Percentiles rank a stretch among this genome's conserved stretches.
phyloP scores from a whole-genome alignment of 2,113 vertebrate genomes.

The Benitochromis conjunctus region DNA sequence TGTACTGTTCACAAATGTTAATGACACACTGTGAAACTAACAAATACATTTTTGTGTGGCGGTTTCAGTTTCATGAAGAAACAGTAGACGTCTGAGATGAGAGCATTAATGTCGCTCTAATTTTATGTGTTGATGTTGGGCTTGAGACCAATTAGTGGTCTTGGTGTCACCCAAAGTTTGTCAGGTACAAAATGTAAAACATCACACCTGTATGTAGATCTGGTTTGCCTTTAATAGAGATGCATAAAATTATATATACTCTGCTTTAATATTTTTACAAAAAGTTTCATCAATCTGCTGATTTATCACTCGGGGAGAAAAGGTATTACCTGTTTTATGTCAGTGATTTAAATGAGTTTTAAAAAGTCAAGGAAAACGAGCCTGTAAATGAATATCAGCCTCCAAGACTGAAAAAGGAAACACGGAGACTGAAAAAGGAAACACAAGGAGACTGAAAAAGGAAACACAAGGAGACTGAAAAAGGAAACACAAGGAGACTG shows the following conservation, averaged over 20 bases:
- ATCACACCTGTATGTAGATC: background rate
- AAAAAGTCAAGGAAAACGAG: background rate
- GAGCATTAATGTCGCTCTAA: background rate
- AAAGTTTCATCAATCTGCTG: background rate
- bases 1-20: fast-evolving
- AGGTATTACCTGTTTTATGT: fast-evolving
- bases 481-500: too few species aligned
- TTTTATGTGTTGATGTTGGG: background rate
- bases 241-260: background rate
- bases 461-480: too few species aligned
- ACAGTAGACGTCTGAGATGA: background rate
- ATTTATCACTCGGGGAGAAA: fast-evolving
- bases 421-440: too few species aligned
- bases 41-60: background rate
- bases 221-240: background rate
- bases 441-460: too few species aligned
- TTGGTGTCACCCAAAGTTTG: background rate
- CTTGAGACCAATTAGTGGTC: background rate
- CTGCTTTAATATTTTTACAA: background rate
- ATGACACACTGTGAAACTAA: background rate
- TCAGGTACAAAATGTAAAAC: background rate
- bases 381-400: background rate
- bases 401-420: background rate
- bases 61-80: background rate
- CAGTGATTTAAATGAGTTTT: background rate